A percentile compares a stretch with the other conserved stretches of the same genome.
Conservation (phyloP, 1,140 invertebrate species). For the Papilio aristodemus region DNA sequence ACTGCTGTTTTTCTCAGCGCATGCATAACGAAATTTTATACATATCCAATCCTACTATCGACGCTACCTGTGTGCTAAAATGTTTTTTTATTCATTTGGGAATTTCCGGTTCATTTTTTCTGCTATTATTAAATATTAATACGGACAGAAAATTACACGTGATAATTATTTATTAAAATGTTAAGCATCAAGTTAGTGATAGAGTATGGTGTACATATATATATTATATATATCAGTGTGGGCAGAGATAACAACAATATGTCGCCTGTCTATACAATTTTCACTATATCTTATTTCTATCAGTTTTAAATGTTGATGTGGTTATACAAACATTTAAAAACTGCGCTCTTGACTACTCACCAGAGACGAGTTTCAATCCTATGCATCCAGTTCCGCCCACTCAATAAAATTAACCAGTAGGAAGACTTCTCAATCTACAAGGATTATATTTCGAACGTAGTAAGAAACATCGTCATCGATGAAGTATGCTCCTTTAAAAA, state of each 20-base stretch:
- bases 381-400: no score
- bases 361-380: no score
- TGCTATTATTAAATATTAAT: background rate
- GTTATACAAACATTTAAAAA: no score
- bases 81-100: background rate
- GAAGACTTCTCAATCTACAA: no score
- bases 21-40: background rate
- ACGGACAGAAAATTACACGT: conserved; percentile 9
- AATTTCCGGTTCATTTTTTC: background rate
- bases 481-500: background rate
- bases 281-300: background rate
- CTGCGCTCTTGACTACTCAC: no score
- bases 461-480: no score
- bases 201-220: background rate
- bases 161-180: background rate
- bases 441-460: no score
- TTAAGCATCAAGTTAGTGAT: background rate
- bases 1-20: conserved; percentile 6
- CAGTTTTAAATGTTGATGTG: no score
- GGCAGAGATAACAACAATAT: background rate
- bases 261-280: background rate
- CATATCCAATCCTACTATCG: background rate
- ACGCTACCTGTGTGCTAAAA: background rate
- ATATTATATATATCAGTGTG: conserved; percentile 8
- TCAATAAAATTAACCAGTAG: no score